Base-by-base conservation (phyloP, 2,113 vertebrate genomes). In the Typhlomys cinereus region DNA sequence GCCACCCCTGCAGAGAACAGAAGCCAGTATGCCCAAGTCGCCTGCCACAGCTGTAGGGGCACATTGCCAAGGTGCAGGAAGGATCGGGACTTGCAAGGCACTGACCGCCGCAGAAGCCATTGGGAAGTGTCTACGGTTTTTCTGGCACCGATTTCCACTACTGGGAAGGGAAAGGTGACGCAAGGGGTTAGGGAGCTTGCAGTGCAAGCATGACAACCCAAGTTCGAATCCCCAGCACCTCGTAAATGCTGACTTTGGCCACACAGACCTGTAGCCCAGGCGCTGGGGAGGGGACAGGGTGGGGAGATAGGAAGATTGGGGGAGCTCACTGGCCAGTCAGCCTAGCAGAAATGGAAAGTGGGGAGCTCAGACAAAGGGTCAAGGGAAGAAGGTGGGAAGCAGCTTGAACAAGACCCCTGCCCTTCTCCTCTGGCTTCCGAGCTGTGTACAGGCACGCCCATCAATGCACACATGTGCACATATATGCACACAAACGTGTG, bases 1-100 rank as follows among this genome's bases (percentile, higher is more conserved):
- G 39, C 61, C 76, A 87, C 92, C 34, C 29, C 29, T 76, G 15
- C 29, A 89, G 81, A 67, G 73, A 87, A 94, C 75, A 91, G 62
- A 86, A 80, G 20, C 15, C 48, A 70, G 27, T 17, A 62, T 52
- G 27, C 23, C 50, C 39, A 81, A 52, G 69, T 61, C 62, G 25
- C 21, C 31, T n/a, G 41, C 78, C 61, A 71, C 57, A 64, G 36
- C n/a, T n/a, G 62, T 27, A 62, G 76, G 73, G 39, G 23, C 73
- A 71, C 73, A 48, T 64, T 74, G 54, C 79, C 41, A 73, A 90
- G 52, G 46, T 39, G 8, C 21, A 70, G 36, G 54, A 44, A 76
- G 50, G 27, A 36, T 41, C n/a, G 5, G 61, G 17, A 50, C 69
- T 76, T 86, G 61, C 57, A 84, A 87, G 67, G 31, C 25, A 50